Conservation (phyloP, 2,113 vertebrate genomes). For the Grus americana region DNA sequence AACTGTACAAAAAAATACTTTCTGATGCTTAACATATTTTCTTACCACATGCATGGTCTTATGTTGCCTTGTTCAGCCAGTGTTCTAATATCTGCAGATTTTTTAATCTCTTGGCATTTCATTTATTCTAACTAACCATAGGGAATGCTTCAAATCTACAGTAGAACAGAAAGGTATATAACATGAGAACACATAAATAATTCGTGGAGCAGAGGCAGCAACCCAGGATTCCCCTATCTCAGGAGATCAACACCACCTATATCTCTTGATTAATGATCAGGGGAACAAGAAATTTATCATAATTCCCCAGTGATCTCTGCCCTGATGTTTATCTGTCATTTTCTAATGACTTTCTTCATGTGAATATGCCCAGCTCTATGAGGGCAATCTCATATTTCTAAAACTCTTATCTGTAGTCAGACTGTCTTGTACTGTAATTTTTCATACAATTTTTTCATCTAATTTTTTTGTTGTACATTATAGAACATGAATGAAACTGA, state of each 20-base stretch:
- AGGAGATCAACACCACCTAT: conserved; percentile 13
- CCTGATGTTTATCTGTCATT: conserved; percentile 52
- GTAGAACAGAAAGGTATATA: neutral
- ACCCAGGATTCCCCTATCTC: neutral
- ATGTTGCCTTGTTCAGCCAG: neutral
- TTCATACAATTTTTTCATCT: neutral
- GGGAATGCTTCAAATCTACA: neutral
- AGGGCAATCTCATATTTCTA: neutral
- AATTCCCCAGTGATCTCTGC: conserved; percentile 25
- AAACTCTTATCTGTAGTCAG: neutral
- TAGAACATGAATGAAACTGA: neutral
- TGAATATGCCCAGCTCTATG: neutral
- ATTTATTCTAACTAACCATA: neutral
- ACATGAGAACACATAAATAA: neutral
- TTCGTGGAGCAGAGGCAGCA: neutral
- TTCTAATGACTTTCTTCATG: conserved; percentile 23
- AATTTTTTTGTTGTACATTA: neutral
- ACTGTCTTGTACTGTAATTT: conserved; percentile 13
- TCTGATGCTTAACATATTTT: neutral
- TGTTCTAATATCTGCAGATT: neutral
- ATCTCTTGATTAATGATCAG: conserved; percentile 39
- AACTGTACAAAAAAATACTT: neutral
- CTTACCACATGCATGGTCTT: neutral
- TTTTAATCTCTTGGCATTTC: neutral
- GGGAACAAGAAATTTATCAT: conserved; percentile 21